These are phyloP conservation scores for Aphis gossypii DNA, from an alignment of 1,140 invertebrate genomes.

Conservation along the genomic window DNA sequence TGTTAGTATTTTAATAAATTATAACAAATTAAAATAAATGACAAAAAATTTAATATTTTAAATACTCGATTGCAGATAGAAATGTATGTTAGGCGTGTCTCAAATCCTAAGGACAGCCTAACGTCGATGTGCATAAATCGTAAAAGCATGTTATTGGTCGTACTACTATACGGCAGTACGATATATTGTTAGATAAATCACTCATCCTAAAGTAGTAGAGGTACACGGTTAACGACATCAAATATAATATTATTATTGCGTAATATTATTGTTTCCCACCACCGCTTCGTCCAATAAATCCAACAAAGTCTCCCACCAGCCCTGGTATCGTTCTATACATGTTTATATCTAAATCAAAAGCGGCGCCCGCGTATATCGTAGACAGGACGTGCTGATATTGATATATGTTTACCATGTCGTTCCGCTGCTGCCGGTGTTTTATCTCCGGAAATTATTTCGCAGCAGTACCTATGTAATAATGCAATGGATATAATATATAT, in stretches of 20 bases:
- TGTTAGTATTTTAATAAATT: not conserved
- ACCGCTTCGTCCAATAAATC: not conserved
- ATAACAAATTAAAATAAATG: not conserved
- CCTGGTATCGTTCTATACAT: not conserved
- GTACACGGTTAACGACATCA: not conserved
- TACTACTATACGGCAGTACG: not conserved
- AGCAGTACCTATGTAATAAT: not conserved
- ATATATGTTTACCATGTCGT: not conserved
- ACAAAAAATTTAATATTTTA: not conserved
- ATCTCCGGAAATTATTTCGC: slow-evolving; percentile 13
- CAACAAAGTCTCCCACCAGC: not conserved
- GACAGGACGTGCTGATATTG: not conserved
- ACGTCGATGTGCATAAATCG: not conserved
- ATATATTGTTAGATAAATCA: not conserved
- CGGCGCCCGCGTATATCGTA: not conserved
- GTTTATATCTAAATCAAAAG: not conserved
- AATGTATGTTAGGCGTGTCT: not conserved
- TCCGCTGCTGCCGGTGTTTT: not conserved
- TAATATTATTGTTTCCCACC: not conserved
- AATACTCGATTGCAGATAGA: not conserved
- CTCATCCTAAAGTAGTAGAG: not conserved
- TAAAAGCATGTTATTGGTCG: not conserved
- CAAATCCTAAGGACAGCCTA: not conserved
- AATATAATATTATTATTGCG: not conserved
- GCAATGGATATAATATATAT: not conserved